These are phyloP conservation scores for Seira sanloemensis DNA, from an alignment of 2,888 invertebrate species.

Conservation along the genomic window DNA sequence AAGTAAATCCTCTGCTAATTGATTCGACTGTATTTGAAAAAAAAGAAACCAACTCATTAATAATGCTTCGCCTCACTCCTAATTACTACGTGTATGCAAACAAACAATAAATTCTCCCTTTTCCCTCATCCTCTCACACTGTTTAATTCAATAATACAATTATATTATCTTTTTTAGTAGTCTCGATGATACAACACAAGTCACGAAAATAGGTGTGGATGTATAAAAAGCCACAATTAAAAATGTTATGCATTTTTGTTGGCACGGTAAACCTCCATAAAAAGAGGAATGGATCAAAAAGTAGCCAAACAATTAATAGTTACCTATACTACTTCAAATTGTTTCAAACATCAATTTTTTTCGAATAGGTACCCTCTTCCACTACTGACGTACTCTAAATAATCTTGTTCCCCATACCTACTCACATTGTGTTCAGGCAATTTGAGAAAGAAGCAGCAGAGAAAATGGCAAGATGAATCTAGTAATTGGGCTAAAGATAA, in stretches of 20 bases:
- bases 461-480: constrained; percentile 38
- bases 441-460: constrained; percentile 12
- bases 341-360: neutral
- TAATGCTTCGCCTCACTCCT: constrained; percentile 4
- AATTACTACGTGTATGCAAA: constrained; percentile 4
- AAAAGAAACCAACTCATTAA: constrained; percentile 4
- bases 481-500: constrained; percentile 62
- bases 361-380: neutral
- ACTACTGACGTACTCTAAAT: neutral
- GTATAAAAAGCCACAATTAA: neutral
- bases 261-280: neutral
- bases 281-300: neutral
- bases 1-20: neutral
- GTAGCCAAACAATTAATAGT: neutral
- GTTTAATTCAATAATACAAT: neutral
- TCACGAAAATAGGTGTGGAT: constrained; percentile 1
- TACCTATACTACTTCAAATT: too few species aligned
- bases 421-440: neutral
- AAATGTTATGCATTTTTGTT: constrained; percentile 1
- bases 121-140: neutral
- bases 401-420: neutral
- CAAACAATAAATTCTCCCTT: neutral
- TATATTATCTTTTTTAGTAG: too few species aligned
- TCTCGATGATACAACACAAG: neutral
- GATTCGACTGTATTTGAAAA: neutral